These are phyloP conservation scores for Agriopis leucophaearia DNA, from an alignment of 2,888 invertebrate species.

Conservation along the genomic window DNA sequence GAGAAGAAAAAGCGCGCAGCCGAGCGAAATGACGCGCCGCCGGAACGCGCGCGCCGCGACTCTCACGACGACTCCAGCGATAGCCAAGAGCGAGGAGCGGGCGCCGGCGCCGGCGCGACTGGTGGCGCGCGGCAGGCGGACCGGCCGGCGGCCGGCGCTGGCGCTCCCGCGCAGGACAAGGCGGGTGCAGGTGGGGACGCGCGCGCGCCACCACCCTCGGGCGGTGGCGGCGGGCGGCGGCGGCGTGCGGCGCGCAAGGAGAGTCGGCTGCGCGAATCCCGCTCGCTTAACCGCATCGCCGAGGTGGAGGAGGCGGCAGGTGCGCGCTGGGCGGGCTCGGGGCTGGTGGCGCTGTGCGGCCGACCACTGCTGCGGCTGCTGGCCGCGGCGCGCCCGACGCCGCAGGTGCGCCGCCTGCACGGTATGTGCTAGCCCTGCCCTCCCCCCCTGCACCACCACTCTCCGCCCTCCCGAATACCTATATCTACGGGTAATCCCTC, in stretches of 20 bases:
- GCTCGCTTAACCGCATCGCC: constrained; percentile 94
- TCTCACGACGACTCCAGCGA: constrained; percentile 95
- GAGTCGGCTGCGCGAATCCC: constrained; percentile 90
- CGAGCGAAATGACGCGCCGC: constrained; percentile 85
- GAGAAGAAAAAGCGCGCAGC: constrained; percentile 94
- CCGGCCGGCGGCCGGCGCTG: constrained; percentile 47
- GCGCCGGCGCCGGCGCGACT: constrained; percentile 62
- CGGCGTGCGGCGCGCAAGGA: constrained; percentile 79
- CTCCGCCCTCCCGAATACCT: not conserved
- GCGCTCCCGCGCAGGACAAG: constrained; percentile 43
- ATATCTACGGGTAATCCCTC: constrained; percentile 6
- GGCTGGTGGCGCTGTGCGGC: constrained; percentile 78
- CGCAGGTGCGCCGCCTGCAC: constrained; percentile 75
- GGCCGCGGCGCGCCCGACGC: constrained; percentile 82
- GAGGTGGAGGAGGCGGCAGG: constrained; percentile 92
- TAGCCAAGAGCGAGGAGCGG: constrained; percentile 91
- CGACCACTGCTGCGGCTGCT: constrained; percentile 78
- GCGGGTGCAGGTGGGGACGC: constrained; percentile 56
- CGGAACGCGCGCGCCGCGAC: constrained; percentile 90
- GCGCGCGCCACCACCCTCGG: constrained; percentile 50
- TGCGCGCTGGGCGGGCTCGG: constrained; percentile 76
- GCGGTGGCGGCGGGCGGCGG: constrained; percentile 63
- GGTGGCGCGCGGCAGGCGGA: constrained; percentile 47
- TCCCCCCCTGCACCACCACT: constrained; percentile 1
- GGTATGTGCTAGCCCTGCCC: constrained; percentile 71